Conservation (phyloP, 2,888 invertebrate species). For the Trypoxylon attenuatum region DNA sequence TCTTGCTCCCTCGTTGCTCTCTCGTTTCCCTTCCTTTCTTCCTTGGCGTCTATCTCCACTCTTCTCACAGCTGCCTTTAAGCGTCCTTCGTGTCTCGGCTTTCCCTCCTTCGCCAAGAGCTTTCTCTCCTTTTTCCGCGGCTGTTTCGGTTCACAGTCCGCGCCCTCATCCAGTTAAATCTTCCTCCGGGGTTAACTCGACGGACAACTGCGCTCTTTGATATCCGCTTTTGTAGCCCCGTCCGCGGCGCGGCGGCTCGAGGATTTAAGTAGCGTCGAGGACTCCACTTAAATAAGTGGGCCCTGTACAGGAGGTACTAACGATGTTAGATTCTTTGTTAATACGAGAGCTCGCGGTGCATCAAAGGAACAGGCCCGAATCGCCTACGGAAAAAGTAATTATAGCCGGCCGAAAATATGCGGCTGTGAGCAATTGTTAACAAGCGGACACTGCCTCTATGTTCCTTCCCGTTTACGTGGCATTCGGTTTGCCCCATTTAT, state of each 20-base stretch:
- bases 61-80: too few species aligned
- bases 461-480: constrained; percentile 20
- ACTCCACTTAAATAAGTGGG: neutral
- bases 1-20: neutral
- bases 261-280: neutral
- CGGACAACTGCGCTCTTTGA: neutral
- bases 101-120: neutral
- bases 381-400: constrained; percentile 8
- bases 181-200: neutral
- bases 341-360: too few species aligned
- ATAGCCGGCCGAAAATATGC: constrained; percentile 6
- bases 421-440: constrained; percentile 32
- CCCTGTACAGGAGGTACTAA: neutral
- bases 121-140: neutral
- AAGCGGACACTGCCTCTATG: constrained; percentile 25
- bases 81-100: neutral
- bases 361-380: neutral
- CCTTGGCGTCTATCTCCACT: constrained; percentile 2
- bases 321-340: neutral
- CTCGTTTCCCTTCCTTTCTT: neutral
- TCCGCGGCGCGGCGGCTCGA: neutral
- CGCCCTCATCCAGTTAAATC: neutral
- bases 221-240: neutral
- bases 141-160: neutral
- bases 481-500: constrained; percentile 34